phyloP scores from a whole-genome alignment of 2,888 invertebrate species.

The Leptinotarsa haldemani region DNA sequence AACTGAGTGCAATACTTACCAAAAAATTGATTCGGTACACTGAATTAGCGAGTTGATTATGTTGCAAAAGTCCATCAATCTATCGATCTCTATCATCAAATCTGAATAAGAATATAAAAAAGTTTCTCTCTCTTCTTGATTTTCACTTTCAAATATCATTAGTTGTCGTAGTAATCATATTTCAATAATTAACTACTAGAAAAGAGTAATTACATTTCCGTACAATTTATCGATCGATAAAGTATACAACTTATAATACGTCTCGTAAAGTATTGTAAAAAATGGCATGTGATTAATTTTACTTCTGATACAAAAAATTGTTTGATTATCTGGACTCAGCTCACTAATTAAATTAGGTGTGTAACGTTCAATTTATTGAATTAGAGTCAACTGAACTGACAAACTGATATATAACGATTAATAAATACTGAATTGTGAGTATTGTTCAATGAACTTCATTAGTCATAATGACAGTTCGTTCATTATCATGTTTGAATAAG shows the following conservation, averaged over 20 bases:
- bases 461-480: slow-evolving; percentile 7
- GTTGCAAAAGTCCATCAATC: too few relatives aligned
- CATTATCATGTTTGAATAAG: not conserved
- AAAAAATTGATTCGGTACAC: too few relatives aligned
- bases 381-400: slow-evolving; percentile 19
- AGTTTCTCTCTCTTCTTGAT: not conserved
- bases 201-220: slow-evolving; percentile 17
- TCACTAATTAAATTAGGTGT: slow-evolving; percentile 29
- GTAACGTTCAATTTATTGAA: slow-evolving; percentile 24
- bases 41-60: too few relatives aligned
- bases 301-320: slow-evolving; percentile 2
- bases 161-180: not conserved
- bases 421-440: slow-evolving; percentile 19
- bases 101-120: too few relatives aligned
- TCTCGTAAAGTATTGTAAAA: slow-evolving; percentile 14
- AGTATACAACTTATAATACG: slow-evolving; percentile 11
- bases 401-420: slow-evolving; percentile 23
- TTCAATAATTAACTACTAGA: slow-evolving; percentile 1
- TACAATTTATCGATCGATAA: slow-evolving; percentile 23
- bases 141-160: not conserved
- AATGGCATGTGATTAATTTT: slow-evolving; percentile 11
- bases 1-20: too few relatives aligned
- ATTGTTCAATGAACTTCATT: slow-evolving; percentile 13
- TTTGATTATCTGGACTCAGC: slow-evolving; percentile 20
- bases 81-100: too few relatives aligned